Percentiles rank a stretch among this genome's conserved stretches.
Conservation (phyloP, 2,888 invertebrate species). For the Himalopsyche anomala region DNA sequence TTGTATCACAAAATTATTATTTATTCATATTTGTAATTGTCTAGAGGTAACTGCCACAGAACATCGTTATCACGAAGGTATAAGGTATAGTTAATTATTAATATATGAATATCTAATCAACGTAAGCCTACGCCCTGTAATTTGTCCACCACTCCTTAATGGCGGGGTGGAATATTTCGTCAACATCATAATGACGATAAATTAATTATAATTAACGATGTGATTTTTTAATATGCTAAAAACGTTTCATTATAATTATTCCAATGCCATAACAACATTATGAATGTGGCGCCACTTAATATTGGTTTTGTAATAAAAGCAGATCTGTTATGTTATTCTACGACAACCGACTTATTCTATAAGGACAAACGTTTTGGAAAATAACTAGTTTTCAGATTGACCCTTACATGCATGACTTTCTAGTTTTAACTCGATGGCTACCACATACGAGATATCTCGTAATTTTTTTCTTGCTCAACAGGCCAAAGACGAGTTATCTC, state of each 20-base stretch:
- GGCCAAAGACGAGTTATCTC: too few species aligned
- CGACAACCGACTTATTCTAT: too few species aligned
- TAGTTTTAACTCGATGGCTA: too few species aligned
- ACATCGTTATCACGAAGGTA: not conserved
- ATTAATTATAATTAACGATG: slow-evolving; percentile 29
- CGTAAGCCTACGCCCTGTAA: slow-evolving; percentile 14
- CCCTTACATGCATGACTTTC: too few species aligned
- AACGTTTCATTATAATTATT: not conserved
- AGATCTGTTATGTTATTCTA: too few species aligned
- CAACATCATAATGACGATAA: slow-evolving; percentile 6
- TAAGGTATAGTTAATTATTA: not conserved
- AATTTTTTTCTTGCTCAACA: too few species aligned
- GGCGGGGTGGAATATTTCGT: slow-evolving; percentile 1
- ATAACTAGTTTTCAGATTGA: too few species aligned
- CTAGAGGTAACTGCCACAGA: not conserved
- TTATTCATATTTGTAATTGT: not conserved
- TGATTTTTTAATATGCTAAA: slow-evolving; percentile 6
- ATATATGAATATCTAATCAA: slow-evolving; percentile 20
- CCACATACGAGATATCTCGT: too few species aligned
- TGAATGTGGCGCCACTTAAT: too few species aligned
- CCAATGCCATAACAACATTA: too few species aligned
- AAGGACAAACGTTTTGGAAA: too few species aligned
- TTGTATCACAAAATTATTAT: not conserved
- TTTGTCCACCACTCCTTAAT: slow-evolving; percentile 22
- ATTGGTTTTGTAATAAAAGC: too few species aligned